phyloP scores from a whole-genome alignment of 2,888 invertebrate genomes.

The Sclerodermus sp. region DNA sequence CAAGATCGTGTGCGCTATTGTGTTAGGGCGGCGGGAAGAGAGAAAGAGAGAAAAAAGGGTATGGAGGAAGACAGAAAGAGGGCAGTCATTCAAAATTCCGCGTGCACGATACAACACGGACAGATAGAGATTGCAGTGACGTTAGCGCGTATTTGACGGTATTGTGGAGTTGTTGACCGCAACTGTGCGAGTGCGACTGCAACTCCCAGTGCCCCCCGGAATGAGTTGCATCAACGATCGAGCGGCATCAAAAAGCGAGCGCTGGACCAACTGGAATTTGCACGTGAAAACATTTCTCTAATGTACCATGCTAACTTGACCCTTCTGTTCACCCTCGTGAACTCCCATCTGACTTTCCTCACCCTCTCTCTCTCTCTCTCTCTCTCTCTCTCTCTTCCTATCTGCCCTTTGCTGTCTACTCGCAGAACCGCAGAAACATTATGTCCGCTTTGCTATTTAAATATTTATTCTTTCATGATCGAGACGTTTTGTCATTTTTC shows the following conservation, averaged over 20 bases:
- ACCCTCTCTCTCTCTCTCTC: too few relatives aligned
- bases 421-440: too few relatives aligned
- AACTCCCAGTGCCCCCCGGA: constrained; percentile 19
- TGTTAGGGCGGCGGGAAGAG: too few relatives aligned
- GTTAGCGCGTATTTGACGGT: constrained; percentile 33
- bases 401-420: too few relatives aligned
- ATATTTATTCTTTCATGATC: too few relatives aligned
- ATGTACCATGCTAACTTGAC: constrained; percentile 23
- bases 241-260: constrained; percentile 33
- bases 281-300: constrained; percentile 39
- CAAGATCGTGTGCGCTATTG: too few relatives aligned
- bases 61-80: too few relatives aligned
- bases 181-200: constrained; percentile 41
- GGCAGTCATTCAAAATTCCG: constrained; percentile 1
- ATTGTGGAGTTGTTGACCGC: constrained; percentile 44
- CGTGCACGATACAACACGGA: constrained; percentile 2
- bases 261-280: constrained; percentile 31
- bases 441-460: too few relatives aligned
- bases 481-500: too few relatives aligned
- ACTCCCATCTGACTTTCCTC: neutral
- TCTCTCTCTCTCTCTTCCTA: too few relatives aligned
- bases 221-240: constrained; percentile 21
- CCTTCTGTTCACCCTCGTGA: neutral
- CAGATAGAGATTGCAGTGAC: neutral
- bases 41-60: too few relatives aligned